phyloP scores from a whole-genome alignment of 2,797 vertebrate genomes.

The Poecile montanus region DNA sequence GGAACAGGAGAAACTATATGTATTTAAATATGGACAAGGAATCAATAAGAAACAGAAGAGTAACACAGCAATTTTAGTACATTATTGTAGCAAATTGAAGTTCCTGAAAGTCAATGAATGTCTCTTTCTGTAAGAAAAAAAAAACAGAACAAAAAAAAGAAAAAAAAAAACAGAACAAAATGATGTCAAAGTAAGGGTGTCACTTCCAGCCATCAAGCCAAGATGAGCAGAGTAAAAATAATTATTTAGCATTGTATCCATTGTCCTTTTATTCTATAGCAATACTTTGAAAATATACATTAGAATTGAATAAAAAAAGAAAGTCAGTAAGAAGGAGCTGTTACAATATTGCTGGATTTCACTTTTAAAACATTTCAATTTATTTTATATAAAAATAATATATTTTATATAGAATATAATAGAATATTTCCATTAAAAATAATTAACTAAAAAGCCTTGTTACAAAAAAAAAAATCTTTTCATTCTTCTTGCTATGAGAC shows the following conservation, averaged over 20 bases:
- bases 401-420: no score
- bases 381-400: background rate
- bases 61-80: background rate
- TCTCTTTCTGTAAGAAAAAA: background rate
- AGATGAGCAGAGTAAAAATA: background rate
- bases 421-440: background rate
- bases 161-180: background rate
- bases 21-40: background rate
- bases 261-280: background rate
- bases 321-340: background rate
- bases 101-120: background rate
- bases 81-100: background rate
- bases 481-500: background rate
- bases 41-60: background rate
- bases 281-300: background rate
- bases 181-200: background rate
- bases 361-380: background rate
- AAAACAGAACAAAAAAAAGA: background rate
- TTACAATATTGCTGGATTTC: background rate
- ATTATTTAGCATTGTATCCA: background rate
- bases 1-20: background rate
- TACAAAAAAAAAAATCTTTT: background rate
- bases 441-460: background rate
- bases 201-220: background rate
- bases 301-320: background rate